Conservation (phyloP, 37 sponge, comb jelly and placozoan genomes). For the Theonella swinhoei region DNA sequence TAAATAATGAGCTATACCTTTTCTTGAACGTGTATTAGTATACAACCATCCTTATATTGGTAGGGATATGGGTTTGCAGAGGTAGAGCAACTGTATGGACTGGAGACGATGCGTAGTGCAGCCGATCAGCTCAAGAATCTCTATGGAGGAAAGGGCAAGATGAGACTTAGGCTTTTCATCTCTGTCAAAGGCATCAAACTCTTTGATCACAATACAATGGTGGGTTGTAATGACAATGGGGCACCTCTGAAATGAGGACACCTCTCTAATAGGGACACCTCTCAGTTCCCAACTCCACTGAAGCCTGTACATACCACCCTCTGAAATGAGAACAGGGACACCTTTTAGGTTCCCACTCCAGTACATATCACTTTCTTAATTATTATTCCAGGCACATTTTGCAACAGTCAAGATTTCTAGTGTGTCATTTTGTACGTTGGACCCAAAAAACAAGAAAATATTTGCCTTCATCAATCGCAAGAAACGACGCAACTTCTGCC, state of each 20-base stretch:
- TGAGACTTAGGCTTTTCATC: conserved; percentile 81
- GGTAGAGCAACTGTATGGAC: conserved; percentile 88
- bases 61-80: conserved; percentile 86
- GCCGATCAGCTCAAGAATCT: conserved; percentile 76
- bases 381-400: conserved; percentile 53
- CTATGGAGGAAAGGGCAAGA: conserved; percentile 83
- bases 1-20: conserved; percentile 5
- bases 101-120: conserved; percentile 76
- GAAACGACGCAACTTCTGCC: conserved; percentile 84
- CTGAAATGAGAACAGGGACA: too few species aligned
- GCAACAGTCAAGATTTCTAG: conserved; percentile 85
- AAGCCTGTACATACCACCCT: too few species aligned
- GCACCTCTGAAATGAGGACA: too few species aligned
- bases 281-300: too few species aligned
- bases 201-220: conserved; percentile 70
- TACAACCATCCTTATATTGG: not conserved
- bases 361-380: too few species aligned
- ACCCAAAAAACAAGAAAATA: conserved; percentile 77
- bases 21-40: not conserved
- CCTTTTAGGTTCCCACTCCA: too few species aligned
- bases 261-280: too few species aligned
- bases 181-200: conserved; percentile 86
- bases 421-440: conserved; percentile 91
- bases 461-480: conserved; percentile 91
- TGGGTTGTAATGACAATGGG: conserved; percentile 27